Base-by-base conservation (phyloP, 2,113 vertebrate genomes). In the Vidua macroura region DNA sequence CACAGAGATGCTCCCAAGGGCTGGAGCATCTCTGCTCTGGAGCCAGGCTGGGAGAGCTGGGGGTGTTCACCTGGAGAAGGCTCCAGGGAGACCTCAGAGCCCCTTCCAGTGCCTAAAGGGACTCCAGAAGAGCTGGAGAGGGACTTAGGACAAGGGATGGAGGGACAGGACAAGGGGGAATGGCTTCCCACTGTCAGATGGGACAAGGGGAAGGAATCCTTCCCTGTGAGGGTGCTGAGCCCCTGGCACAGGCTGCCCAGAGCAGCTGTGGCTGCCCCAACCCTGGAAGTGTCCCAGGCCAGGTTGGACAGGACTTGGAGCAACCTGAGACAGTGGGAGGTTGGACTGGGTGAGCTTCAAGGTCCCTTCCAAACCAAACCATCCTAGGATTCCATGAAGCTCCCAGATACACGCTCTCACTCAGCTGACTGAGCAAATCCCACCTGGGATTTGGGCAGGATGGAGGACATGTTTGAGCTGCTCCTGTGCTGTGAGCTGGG, bases 61-160 rank as follows among this genome's bases (percentile, higher is more conserved):
- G 23, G 2, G 5, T 20, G 28, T 3, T 52, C 23, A 28, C 4
- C 23, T 39, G 52, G 19, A 59, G 44, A 52, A 4, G 37, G 59
- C 0, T 33, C 1, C 37, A 73, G 22, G 12, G 30, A 44, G 1
- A 44, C 0, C 33, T 52, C 1, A 21, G 49, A 63, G 30, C 13
- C 41, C 30, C n/a, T 49, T 1, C 7, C 56, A 55, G n/a, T 2
- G 41, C 30, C 49, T 30, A 2, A 31, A 63, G 66, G 24, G 49
- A 20, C 20, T 63, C 56, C 56, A 35, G 5, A 13, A 35, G 49
- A 63, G 35, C 41, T 63, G 75, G 49, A 55, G 13, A 55, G 30
- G 30, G 56, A 41, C 49, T 41, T 0, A 0, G n/a, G 30, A 55
- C 6, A 49, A 49, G 4, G 30, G 9, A 5, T 70, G 41, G 15